phyloP scores from a whole-genome alignment of 2,797 vertebrate species.

The Columba guinea region DNA sequence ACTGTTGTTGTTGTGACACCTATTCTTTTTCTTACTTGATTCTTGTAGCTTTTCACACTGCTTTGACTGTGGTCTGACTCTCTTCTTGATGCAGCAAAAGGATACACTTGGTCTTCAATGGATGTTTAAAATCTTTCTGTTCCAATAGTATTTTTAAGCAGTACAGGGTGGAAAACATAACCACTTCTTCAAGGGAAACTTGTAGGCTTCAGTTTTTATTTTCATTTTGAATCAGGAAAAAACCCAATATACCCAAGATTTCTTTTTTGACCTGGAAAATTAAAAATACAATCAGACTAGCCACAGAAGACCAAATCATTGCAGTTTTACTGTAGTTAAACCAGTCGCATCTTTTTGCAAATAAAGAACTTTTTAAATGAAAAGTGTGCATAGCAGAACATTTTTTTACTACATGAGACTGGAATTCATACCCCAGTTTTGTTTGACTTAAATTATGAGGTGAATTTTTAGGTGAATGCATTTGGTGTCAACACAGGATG shows the following conservation, averaged over 20 bases:
- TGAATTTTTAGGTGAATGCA: not conserved
- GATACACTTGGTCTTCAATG: not conserved
- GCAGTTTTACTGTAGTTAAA: not conserved
- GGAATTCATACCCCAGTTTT: not conserved
- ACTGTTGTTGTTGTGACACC: not conserved
- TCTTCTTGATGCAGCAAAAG: not conserved
- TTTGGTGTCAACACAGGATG: not conserved
- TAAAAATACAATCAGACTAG: not conserved
- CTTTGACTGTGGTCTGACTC: not conserved
- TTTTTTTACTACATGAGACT: not conserved
- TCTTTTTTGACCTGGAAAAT: not conserved
- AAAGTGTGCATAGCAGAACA: not conserved
- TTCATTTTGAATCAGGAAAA: not conserved
- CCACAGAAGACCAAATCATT: not conserved
- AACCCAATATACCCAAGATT: not conserved
- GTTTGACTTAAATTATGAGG: not conserved
- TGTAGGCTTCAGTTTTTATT: not conserved
- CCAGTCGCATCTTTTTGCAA: not conserved
- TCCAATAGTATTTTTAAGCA: not conserved
- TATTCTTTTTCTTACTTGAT: not conserved
- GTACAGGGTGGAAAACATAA: not conserved
- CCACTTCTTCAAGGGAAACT: not conserved
- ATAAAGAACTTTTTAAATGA: not conserved
- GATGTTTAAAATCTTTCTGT: not conserved
- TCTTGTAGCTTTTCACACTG: not conserved